A percentile compares a stretch with the other conserved stretches of the same genome.
phyloP scores from a whole-genome alignment of 2,113 vertebrate genomes.

The Geococcyx californianus region DNA sequence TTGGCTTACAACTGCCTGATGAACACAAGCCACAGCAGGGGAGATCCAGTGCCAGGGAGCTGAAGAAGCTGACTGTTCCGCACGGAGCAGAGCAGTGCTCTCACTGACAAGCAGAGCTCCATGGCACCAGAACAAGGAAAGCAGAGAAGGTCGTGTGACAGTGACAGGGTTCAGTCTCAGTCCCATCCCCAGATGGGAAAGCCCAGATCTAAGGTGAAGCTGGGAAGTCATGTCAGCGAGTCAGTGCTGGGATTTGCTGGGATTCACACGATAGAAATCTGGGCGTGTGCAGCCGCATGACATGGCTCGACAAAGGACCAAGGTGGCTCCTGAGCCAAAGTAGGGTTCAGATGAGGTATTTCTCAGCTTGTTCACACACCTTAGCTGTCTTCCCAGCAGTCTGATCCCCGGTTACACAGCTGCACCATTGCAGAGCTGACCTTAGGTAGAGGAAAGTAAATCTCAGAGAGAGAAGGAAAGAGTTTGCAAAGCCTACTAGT shows the following conservation, averaged over 20 bases:
- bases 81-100: background rate
- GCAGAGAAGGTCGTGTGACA: background rate
- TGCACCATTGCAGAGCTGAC: background rate
- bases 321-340: background rate
- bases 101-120: background rate
- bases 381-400: background rate
- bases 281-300: accelerated
- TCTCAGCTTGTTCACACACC: background rate
- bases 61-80: accelerated
- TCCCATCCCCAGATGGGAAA: background rate
- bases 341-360: background rate
- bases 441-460: background rate
- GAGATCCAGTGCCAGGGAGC: background rate
- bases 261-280: background rate
- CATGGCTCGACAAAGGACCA: accelerated
- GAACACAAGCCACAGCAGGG: background rate
- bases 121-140: background rate
- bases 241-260: background rate
- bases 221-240: accelerated
- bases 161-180: accelerated
- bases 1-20: background rate
- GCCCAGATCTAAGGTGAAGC: background rate
- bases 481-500: background rate
- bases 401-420: background rate
- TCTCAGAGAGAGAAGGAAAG: background rate